Evolutionary conservation across 2,797 vertebrate species (phyloP).

Genomic region (Cynopterus sphinx): DNA sequence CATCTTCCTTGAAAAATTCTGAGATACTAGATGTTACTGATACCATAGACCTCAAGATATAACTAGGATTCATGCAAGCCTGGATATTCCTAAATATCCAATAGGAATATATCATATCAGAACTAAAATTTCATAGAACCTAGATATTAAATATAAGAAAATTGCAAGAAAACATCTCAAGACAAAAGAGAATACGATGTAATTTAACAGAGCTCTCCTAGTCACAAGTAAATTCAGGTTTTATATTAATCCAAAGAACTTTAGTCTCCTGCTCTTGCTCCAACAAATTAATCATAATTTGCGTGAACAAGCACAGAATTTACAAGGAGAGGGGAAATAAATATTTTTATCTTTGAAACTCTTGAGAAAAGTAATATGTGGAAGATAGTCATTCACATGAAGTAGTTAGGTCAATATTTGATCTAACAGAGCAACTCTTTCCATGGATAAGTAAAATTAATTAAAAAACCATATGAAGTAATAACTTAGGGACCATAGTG

Average conservation of each 20-base stretch:
- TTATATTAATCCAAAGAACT: not conserved
- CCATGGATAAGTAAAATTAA: conserved; percentile 40
- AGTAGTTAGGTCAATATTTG: conserved; percentile 16
- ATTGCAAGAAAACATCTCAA: not conserved
- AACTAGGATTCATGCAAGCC: not conserved
- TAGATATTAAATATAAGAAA: not conserved
- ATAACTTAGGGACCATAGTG: not conserved
- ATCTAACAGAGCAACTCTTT: not conserved
- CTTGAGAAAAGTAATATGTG: not conserved
- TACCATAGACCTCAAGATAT: not conserved
- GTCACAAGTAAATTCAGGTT: not conserved
- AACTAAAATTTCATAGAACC: not conserved
- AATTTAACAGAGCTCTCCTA: not conserved
- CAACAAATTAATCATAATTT: not conserved
- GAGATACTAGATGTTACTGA: not conserved
- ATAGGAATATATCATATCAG: not conserved
- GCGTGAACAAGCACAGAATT: not conserved
- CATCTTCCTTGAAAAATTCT: not conserved
- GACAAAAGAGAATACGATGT: not conserved
- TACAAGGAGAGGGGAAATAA: not conserved
- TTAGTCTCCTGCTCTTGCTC: not conserved
- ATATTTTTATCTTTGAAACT: not conserved
- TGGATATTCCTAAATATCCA: not conserved
- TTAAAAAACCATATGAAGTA: conserved; percentile 1
- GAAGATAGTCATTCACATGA: not conserved